Evolutionary conservation across 1,140 invertebrate genomes (phyloP), one percentile per base, ranked within the genome.

Genomic region (Plutomurus gul): DNA sequence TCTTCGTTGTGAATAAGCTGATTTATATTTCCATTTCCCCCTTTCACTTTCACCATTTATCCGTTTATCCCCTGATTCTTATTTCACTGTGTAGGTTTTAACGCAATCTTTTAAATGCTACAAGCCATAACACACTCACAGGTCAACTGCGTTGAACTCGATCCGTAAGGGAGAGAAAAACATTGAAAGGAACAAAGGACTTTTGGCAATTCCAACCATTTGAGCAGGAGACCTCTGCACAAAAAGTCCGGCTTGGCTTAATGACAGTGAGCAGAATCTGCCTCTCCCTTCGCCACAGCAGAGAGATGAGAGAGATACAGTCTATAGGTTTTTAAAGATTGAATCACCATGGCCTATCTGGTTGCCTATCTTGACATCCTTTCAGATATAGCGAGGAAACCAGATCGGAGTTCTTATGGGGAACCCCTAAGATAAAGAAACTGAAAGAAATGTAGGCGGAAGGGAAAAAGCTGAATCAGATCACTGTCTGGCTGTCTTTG

Each of bases 401-500:
- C 25, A 36, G 30, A 33, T n/a, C 10, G n/a, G 39, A 13, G 11
- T 13, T 43, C 39, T 13, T 43, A 10, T 43, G 39, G n/a, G n/a
- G n/a, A n/a, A n/a, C n/a, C n/a, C 56, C 30, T 33, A 65, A 65
- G 27, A 65, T 65, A 65, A 65, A 65, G 56, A 36, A 36, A 43
- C 39, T 43, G 10, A 43, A 43, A 43, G 39, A 43, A 43, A 36
- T 16, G 11, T 65, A 16, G 25, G 36, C 30, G 56, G 46, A 18
- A 65, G 36, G 25, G 27, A 30, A 65, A 65, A 65, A 65, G 56
- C 56, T 65, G 56, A 65, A 65, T 65, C 27, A 65, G 56, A 65
- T 65, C 56, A 27, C 56, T 65, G 56, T 65, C 56, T 65, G 36
- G 56, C 56, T 65, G 56, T 65, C 56, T 65, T 65, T 65, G 56